Conservation (phyloP, 2,113 vertebrate genomes). For the Cyphomyrus discorhynchus region DNA sequence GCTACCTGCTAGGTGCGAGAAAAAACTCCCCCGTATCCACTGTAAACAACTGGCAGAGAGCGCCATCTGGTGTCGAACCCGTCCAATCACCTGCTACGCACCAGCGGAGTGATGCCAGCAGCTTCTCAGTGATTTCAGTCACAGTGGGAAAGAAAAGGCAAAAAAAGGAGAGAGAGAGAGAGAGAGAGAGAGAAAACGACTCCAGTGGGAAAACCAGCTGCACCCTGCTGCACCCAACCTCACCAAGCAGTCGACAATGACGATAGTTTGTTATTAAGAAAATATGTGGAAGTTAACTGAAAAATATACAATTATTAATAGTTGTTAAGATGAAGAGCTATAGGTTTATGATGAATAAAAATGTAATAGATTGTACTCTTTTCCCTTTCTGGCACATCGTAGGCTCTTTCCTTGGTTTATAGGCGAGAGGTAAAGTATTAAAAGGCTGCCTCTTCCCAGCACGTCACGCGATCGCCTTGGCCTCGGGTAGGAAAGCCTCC, state of each 20-base stretch:
- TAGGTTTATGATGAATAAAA: constrained; percentile 51
- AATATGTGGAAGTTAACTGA: constrained; percentile 82
- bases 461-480: constrained; percentile 88
- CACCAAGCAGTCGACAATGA: background rate
- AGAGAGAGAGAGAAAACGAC: no score
- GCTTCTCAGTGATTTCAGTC: background rate
- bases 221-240: background rate
- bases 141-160: background rate
- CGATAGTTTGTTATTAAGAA: constrained; percentile 66
- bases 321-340: constrained; percentile 55
- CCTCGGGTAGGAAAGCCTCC: constrained; percentile 94
- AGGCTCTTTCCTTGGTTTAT: constrained; percentile 46
- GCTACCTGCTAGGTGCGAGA: background rate
- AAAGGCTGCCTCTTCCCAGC: constrained; percentile 61
- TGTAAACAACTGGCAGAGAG: background rate
- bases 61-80: background rate
- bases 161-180: no score
- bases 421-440: constrained; percentile 68
- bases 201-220: background rate
- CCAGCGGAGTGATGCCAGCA: background rate
- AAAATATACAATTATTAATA: constrained; percentile 72
- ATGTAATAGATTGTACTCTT: constrained; percentile 47
- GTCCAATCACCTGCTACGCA: background rate
- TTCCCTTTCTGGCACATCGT: constrained; percentile 48
- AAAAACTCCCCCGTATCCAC: background rate